phyloP scores from a whole-genome alignment of 2,797 vertebrate species.

The Notamacropus eugenii region DNA sequence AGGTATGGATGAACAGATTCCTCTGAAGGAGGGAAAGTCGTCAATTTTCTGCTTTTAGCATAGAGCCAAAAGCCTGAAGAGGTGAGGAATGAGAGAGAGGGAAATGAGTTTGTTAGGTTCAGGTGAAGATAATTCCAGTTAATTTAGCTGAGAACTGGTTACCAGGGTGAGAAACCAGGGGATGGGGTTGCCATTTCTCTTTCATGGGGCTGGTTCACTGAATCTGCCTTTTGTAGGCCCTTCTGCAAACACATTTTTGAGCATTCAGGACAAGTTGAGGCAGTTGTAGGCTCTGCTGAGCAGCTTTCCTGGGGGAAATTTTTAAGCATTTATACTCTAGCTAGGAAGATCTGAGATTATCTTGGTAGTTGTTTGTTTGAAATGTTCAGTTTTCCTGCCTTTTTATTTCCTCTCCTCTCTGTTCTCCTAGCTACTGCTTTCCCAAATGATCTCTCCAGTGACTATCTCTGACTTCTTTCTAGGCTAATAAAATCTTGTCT shows the following conservation, averaged over 20 bases:
- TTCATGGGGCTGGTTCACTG: background rate
- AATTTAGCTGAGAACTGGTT: background rate
- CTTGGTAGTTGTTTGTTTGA: background rate
- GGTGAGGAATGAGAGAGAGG: background rate
- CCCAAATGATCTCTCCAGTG: background rate
- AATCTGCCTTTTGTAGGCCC: background rate
- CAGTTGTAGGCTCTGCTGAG: background rate
- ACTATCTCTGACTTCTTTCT: background rate
- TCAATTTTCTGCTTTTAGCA: background rate
- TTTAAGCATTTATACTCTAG: background rate
- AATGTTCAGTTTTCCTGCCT: background rate
- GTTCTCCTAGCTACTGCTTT: background rate
- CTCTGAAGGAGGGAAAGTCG: background rate
- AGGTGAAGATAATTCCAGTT: background rate
- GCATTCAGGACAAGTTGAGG: background rate
- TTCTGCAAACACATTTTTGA: background rate
- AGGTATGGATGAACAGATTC: background rate
- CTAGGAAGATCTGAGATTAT: background rate
- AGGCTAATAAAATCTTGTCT: background rate
- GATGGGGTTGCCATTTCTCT: background rate
- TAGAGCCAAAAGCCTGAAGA: background rate
- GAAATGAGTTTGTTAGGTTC: background rate
- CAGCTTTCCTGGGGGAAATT: background rate
- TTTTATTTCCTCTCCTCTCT: background rate
- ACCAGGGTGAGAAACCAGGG: background rate